Evolutionary conservation across 2,888 invertebrate genomes (phyloP), one percentile per base, ranked within the genome.

Genomic region (Blastobasis lacticolella): DNA sequence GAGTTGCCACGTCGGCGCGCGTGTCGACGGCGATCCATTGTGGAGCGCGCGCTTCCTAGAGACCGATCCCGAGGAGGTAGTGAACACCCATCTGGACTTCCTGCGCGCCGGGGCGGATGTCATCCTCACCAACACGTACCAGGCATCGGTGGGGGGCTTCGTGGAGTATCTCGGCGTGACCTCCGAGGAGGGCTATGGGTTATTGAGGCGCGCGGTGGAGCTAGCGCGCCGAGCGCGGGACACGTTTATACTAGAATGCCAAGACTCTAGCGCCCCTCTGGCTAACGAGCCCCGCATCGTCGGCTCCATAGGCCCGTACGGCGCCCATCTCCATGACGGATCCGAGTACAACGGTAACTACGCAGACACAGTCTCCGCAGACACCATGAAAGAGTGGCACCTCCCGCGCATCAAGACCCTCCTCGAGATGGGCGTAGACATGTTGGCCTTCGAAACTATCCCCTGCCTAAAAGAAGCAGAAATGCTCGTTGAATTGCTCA

Each of bases 281-380:
- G 57, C 57, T 6, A 64, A 56, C 1, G 67, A 70, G 10, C 92
- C 94, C 4, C 69, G 92, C 45, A 90, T 97, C 49, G 95, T 94
- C 0, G 98, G 96, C 0, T 95, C 97, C 0, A 91, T 97, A 36
- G 98, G 98, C 0, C 96, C 98, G 0, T 97, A 95, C 71, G 98
- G 97, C 0, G 97, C 97, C 0, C 92, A 92, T 64, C 84, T 96
- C 50, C 93, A 94, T 62, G 96, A 98, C 73, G 94, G 94, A 2
- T 97, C 97, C 0, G 98, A 98, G 76, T 98, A 98, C 76, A 92
- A 91, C 4, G 98, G 97, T 0, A 86, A 86, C 43, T 95, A 95
- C 72, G 92, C 92, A 0, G 90, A 91, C 50, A 88, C 73, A 49
- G 91, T 93, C 0, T 71, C 91, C 0, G 78, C 80, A 1, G 88